These are phyloP conservation scores for Drosophila quadrilineata DNA, from an alignment of 1,140 invertebrate species.

Conservation along the genomic window DNA sequence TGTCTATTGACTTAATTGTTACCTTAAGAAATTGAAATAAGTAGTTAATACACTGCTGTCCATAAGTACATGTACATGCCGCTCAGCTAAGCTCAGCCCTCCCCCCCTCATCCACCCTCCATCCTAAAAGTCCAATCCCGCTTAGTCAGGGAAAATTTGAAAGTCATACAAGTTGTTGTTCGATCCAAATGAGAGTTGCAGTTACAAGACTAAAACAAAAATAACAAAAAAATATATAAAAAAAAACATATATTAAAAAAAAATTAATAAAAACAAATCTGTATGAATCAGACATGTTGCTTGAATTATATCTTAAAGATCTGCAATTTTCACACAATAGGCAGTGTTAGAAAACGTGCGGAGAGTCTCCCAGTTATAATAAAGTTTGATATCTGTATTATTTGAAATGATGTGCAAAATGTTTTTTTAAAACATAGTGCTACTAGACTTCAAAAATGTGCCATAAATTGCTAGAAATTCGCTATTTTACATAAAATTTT, in stretches of 20 bases:
- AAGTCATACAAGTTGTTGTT: conserved; percentile 25
- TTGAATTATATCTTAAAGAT: neutral
- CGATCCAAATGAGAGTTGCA: neutral
- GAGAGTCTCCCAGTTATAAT: no score
- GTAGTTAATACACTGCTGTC: conserved; percentile 25
- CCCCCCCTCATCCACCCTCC: no score
- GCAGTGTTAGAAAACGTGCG: no score
- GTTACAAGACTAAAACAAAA: neutral
- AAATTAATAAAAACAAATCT: neutral
- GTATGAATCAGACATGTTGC: neutral
- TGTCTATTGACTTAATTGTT: conserved; percentile 35
- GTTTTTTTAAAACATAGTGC: no score
- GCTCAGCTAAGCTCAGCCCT: neutral
- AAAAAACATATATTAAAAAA: neutral
- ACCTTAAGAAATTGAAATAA: conserved; percentile 29
- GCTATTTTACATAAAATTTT: no score
- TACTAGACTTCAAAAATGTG: no score
- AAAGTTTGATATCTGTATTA: no score
- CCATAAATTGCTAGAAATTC: no score
- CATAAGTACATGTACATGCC: conserved; percentile 13
- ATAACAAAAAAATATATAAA: neutral
- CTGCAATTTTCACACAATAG: no score
- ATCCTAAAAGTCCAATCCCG: no score
- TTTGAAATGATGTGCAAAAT: no score
- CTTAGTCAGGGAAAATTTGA: conserved; percentile 14